These are phyloP conservation scores for Circaetus gallicus DNA, from an alignment of 2,113 vertebrate species.

Conservation along the genomic window DNA sequence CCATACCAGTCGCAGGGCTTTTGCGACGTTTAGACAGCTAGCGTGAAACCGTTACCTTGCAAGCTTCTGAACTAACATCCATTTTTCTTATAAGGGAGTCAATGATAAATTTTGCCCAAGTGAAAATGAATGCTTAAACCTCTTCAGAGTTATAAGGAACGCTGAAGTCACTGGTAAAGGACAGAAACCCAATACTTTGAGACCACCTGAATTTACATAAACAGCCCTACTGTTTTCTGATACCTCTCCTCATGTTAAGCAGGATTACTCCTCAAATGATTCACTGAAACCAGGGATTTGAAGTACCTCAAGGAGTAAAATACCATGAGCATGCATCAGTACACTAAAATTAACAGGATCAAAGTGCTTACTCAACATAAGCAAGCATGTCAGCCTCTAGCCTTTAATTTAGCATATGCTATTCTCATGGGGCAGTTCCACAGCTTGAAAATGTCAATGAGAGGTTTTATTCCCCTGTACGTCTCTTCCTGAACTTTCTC, in stretches of 20 bases:
- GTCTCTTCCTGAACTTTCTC: background rate
- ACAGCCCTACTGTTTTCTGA: background rate
- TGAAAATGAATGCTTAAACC: background rate
- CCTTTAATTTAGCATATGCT: background rate
- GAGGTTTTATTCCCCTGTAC: background rate
- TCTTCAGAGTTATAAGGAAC: background rate
- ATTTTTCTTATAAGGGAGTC: background rate
- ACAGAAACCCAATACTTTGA: background rate
- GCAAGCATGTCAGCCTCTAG: background rate
- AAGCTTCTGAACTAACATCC: background rate
- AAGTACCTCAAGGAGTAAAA: background rate
- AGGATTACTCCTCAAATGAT: background rate
- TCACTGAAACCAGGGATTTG: background rate
- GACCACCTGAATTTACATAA: background rate
- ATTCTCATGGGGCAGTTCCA: background rate
- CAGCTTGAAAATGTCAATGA: background rate
- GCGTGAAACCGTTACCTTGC: background rate
- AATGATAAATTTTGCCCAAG: background rate
- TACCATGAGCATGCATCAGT: too few species aligned
- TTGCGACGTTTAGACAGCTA: background rate
- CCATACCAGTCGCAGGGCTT: rapidly evolving
- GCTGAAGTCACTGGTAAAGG: background rate
- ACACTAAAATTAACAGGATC: background rate
- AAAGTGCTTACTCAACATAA: background rate
- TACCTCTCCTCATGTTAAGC: background rate